phyloP scores from a whole-genome alignment of 2,113 vertebrate species.

The Octodon degus region DNA sequence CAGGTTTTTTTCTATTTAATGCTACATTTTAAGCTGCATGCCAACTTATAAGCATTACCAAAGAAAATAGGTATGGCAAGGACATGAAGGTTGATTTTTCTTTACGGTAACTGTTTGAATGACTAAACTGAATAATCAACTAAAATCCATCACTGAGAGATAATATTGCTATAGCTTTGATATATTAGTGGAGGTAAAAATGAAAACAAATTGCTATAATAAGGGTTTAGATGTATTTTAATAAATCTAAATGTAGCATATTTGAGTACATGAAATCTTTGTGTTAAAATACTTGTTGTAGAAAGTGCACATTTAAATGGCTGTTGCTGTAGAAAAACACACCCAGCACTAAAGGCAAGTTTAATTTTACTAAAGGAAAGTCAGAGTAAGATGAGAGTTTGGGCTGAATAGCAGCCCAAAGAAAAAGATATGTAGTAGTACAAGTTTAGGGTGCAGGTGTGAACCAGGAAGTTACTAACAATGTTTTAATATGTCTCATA shows the following conservation, averaged over 20 bases:
- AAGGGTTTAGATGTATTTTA: background rate
- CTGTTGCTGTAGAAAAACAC: background rate
- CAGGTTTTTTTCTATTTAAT: background rate
- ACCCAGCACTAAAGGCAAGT: background rate
- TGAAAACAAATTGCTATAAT: background rate
- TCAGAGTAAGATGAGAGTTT: accelerated
- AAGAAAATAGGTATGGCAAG: background rate
- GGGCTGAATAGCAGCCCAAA: background rate
- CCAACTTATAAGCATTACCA: background rate
- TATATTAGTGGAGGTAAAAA: background rate
- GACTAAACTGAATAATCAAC: background rate
- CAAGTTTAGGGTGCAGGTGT: background rate
- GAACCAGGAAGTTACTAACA: background rate
- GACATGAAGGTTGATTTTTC: background rate
- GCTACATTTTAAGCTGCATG: background rate
- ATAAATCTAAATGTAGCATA: background rate
- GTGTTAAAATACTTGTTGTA: background rate
- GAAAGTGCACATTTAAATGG: background rate
- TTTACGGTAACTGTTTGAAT: background rate
- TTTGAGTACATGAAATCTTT: background rate
- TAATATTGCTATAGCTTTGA: background rate
- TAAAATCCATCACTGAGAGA: background rate
- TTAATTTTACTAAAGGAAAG: background rate
- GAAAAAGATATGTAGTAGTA: background rate
- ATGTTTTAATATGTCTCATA: background rate